Evolutionary conservation across 2,797 vertebrate genomes (phyloP), one percentile per base, ranked within the genome.

Genomic region (Enteromius fasciolatus): DNA sequence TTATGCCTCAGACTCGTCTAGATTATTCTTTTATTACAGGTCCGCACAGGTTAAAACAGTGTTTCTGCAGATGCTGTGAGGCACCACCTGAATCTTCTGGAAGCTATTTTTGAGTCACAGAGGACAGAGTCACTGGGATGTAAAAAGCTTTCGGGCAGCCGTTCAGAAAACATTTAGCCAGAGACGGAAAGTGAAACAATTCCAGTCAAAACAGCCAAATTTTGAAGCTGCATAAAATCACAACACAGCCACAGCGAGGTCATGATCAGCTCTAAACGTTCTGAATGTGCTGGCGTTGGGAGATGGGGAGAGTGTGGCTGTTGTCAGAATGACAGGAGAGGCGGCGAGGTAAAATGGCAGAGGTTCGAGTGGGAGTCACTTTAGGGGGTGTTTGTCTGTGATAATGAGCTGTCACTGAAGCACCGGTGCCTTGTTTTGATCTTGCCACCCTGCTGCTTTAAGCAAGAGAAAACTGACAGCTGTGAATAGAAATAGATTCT

Each of bases 391-490:
- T 87, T 85, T 82, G 79, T 84, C 84, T 78, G 85, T 72, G 86
- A 87, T 89, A 89, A 89, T 85, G 77, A 90, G 88, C 87, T 84
- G 84, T 87, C 86, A 86, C 76, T 39, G n/a, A 59, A 76, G 78
- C 86, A 80, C 73, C 20, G n/a, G 61, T 18, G 75, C 66, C 50
- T 83, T 76, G 81, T 83, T 89, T 81, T 83, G 85, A 80, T 87
- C 85, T 74, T 2, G 17, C 72, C 52, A 31, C 70, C 87, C 82
- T 54, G 76, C 79, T 77, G 84, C 59, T 85, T 39, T 48, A 68
- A 88, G 86, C 66, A 68, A 52, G 83, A 84, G 54, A 82, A 84
- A 83, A 85, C 82, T 87, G 82, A 84, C 80, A 85, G 82, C 82
- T 86, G 68, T 75, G 68, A 59, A 61, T 74, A 36, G 80, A 86